Percentiles rank a stretch among this genome's conserved stretches.
phyloP scores from a whole-genome alignment of 2,888 invertebrate species.

The Hanleya hanleyi region DNA sequence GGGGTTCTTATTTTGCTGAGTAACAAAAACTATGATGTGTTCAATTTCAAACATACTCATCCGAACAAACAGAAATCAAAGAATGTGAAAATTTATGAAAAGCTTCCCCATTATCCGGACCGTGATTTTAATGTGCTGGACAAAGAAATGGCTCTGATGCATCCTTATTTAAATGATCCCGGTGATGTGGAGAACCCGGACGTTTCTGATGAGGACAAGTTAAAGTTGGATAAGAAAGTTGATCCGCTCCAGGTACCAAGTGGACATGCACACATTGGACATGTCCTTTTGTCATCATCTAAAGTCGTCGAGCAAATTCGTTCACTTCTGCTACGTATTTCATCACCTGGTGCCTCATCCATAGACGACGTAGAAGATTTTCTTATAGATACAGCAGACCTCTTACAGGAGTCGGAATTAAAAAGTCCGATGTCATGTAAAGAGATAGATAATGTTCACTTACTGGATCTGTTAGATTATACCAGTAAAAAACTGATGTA shows the following conservation, averaged over 20 bases:
- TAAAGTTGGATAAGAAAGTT: not conserved
- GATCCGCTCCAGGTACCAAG: too few relatives aligned
- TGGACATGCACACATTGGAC: not conserved
- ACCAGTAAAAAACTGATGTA: conserved; percentile 54
- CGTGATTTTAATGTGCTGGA: not conserved
- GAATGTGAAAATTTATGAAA: not conserved
- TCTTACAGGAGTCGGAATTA: conserved; percentile 48
- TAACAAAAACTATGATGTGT: not conserved
- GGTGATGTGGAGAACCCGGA: not conserved
- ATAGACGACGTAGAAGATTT: not conserved
- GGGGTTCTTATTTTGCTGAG: conserved; percentile 22
- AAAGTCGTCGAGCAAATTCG: not conserved
- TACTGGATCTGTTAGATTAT: conserved; percentile 37
- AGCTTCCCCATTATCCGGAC: not conserved
- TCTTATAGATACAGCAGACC: not conserved
- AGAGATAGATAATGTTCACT: conserved; percentile 51
- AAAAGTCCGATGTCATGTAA: conserved; percentile 54
- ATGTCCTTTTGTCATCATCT: not conserved
- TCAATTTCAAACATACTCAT: not conserved
- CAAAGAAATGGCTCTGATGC: not conserved
- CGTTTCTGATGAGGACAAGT: not conserved
- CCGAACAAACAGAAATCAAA: not conserved
- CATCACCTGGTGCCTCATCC: not conserved
- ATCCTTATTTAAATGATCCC: not conserved
- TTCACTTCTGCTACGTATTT: not conserved